These are phyloP conservation scores for Allophyes oxyacanthae DNA, from an alignment of 2,888 invertebrate genomes.

Conservation along the genomic window DNA sequence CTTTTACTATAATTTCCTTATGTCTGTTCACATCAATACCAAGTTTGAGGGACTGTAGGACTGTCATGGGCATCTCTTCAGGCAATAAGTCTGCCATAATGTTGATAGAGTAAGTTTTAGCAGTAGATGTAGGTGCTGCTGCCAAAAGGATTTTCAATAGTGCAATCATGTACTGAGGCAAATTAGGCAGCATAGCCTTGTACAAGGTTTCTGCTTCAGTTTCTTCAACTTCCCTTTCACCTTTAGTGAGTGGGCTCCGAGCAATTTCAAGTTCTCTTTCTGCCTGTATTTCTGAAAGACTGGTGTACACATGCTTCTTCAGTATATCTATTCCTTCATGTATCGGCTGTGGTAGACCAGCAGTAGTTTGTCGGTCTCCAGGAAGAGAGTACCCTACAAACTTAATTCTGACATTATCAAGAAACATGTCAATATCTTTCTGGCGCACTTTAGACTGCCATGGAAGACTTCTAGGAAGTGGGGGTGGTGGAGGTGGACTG, in stretches of 20 bases:
- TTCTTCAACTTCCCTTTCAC: conserved; percentile 93
- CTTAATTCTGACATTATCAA: conserved; percentile 97
- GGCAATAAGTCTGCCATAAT: conserved; percentile 99
- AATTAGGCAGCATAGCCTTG: conserved; percentile 97
- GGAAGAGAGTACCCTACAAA: conserved; percentile 98
- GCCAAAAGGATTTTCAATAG: conserved; percentile 98
- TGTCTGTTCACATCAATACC: conserved; percentile 99
- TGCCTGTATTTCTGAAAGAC: conserved; percentile 97
- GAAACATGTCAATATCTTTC: conserved; percentile 97
- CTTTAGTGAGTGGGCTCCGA: conserved; percentile 96
- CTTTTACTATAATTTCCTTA: conserved; percentile 99
- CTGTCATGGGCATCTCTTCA: conserved; percentile 99
- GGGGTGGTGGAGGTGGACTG: conserved; percentile 84
- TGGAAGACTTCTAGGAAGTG: conserved; percentile 92
- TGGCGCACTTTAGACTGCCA: conserved; percentile 99
- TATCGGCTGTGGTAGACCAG: conserved; percentile 98
- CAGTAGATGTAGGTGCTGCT: conserved; percentile 99
- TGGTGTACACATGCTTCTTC: conserved; percentile 97
- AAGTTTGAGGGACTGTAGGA: conserved; percentile 97
- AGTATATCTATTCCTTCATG: conserved; percentile 98
- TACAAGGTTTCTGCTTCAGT: conserved; percentile 97
- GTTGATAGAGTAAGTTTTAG: conserved; percentile 98
- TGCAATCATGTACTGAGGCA: conserved; percentile 99
- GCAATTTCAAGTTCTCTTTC: conserved; percentile 97
- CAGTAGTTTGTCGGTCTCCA: conserved; percentile 95